Base-by-base conservation (phyloP, 2,888 invertebrate species). In the Zygogramma bicolorata region DNA sequence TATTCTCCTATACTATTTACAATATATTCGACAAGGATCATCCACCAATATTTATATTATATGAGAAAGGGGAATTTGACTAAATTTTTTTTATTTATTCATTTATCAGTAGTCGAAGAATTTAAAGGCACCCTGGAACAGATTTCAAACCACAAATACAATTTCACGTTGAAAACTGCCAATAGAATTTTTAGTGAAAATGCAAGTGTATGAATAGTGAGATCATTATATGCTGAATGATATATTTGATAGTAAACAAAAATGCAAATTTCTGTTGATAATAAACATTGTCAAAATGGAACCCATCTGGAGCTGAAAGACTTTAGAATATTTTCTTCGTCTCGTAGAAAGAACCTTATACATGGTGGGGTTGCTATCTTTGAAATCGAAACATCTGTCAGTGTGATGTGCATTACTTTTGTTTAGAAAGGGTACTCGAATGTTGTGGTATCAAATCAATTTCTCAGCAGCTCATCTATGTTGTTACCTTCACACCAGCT, bases 341-440 rank as follows among this genome's bases (percentile, higher is more conserved):
- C 27, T 27, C 27, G 25, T 58, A 58, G 58, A 8, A 58, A 58
- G 22, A 20, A 20, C 10, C 6, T 8, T 10, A 20, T 7, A 27
- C 58, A 58, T 58, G 58, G 25, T 58, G 58, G 58, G 8, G 58
- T 58, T 58, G 58, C 10, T 18, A 58, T 58, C 25, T 58, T 58
- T 13, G 13, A 25, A 58, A 2, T 25, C 10, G 58, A 58, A 57
- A 57, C 22, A 20, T 57, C 22, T 8, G 15, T 57, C 20, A 10
- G 3, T 57, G 27, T 58, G 27, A 22, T 27, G 27, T 58, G 58
- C 10, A 5, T 58, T 10, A 27, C 27, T 27, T 58, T 58, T 58
- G 27, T 27, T 4, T 27, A 22, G 58, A 58, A 22, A 7, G 22
- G n/a, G 27, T n/a, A 58, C 7, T 58, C 25, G 58, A 58, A 58